phyloP scores from a whole-genome alignment of 2,888 invertebrate species.

The Aphodius sticticus region DNA sequence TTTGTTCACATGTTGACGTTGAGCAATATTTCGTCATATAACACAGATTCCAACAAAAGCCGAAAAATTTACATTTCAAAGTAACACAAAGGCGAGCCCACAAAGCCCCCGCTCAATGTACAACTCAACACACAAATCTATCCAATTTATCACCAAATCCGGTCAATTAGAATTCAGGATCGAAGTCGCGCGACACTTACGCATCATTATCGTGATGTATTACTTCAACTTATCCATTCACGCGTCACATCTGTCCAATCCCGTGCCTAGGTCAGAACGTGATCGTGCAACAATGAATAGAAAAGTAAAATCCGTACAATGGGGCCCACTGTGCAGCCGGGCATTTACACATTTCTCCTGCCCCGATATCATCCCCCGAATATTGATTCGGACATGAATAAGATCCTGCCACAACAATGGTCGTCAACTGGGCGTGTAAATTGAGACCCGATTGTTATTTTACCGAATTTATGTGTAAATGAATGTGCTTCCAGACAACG shows the following conservation, averaged over 20 bases:
- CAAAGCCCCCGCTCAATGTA: slow-evolving; percentile 10
- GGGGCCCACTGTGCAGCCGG: slow-evolving; percentile 27
- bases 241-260: slow-evolving; percentile 30
- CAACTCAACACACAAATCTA: slow-evolving; percentile 11
- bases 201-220: slow-evolving; percentile 25
- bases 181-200: slow-evolving; percentile 14
- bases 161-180: slow-evolving; percentile 19
- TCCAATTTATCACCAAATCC: slow-evolving; percentile 22
- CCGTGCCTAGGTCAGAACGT: slow-evolving; percentile 29
- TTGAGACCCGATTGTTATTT: slow-evolving; percentile 51
- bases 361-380: slow-evolving; percentile 46
- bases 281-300: slow-evolving; percentile 34
- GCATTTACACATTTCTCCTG: slow-evolving; percentile 34
- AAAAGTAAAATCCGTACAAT: slow-evolving; percentile 32
- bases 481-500: slow-evolving; percentile 31
- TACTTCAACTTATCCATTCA: slow-evolving; percentile 21
- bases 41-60: slow-evolving; percentile 7
- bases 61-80: slow-evolving; percentile 20
- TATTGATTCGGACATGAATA: slow-evolving; percentile 51
- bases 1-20: slow-evolving; percentile 9
- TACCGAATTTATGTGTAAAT: slow-evolving; percentile 40
- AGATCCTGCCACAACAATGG: slow-evolving; percentile 50
- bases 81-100: slow-evolving; percentile 17
- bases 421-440: slow-evolving; percentile 55
- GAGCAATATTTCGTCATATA: background rate